phyloP scores from a whole-genome alignment of 2,888 invertebrate genomes.

The Drosophila fulvimacula region DNA sequence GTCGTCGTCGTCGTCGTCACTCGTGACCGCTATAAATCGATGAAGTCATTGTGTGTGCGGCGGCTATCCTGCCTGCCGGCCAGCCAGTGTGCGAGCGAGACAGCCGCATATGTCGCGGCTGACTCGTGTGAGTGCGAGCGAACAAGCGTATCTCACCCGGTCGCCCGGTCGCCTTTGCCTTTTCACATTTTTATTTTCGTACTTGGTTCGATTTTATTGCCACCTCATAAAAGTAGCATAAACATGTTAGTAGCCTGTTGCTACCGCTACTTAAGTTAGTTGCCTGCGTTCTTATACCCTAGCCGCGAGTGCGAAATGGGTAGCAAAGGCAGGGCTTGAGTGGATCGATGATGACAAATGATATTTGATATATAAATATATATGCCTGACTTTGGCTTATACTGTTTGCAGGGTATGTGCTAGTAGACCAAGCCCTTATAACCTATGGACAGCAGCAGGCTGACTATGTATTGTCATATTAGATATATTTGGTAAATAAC shows the following conservation, averaged over 20 bases:
- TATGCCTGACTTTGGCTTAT: too few species aligned
- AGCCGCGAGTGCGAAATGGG: background rate
- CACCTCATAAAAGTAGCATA: slow-evolving; percentile 78
- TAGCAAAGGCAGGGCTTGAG: background rate
- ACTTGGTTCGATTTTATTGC: slow-evolving; percentile 77
- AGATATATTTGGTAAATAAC: too few species aligned
- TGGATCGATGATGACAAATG: too few species aligned
- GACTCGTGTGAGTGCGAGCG: slow-evolving; percentile 9
- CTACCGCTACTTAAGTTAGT: slow-evolving; percentile 79
- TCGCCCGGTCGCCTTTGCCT: slow-evolving; percentile 38
- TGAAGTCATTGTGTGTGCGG: slow-evolving; percentile 75
- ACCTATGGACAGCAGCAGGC: too few species aligned
- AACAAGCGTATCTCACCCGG: slow-evolving; percentile 3
- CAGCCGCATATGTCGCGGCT: background rate
- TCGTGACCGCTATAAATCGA: slow-evolving; percentile 80
- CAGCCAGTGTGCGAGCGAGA: slow-evolving; percentile 9
- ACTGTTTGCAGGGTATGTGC: too few species aligned
- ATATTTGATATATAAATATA: too few species aligned
- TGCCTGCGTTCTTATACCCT: slow-evolving; percentile 30
- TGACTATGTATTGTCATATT: too few species aligned
- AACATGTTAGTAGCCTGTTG: slow-evolving; percentile 80
- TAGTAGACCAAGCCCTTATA: too few species aligned
- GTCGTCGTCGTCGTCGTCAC: slow-evolving; percentile 49
- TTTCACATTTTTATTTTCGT: slow-evolving; percentile 66
- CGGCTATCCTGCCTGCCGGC: slow-evolving; percentile 36